phyloP scores from a whole-genome alignment of 2,113 vertebrate genomes.

The Eurystomus gularis region DNA sequence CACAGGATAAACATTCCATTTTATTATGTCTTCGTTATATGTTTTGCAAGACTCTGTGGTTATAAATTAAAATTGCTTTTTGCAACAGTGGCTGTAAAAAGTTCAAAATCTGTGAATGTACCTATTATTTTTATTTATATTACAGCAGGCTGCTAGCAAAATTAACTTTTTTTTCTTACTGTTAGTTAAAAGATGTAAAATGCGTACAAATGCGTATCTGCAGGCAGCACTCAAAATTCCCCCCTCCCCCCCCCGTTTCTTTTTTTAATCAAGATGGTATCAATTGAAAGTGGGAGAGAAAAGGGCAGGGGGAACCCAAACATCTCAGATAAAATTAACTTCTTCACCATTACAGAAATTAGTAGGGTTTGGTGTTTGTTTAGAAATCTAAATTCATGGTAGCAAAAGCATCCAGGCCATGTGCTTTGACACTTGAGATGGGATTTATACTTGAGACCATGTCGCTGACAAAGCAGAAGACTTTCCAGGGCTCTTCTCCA shows the following conservation, averaged over 20 bases:
- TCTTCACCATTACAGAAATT: not conserved
- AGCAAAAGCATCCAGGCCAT: not conserved
- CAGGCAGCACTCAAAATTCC: not conserved
- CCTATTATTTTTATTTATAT: constrained; percentile 74
- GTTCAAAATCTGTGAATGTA: constrained; percentile 52
- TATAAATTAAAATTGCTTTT: constrained; percentile 72
- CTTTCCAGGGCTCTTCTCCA: constrained; percentile 15
- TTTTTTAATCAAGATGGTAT: not conserved
- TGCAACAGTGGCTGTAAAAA: constrained; percentile 33
- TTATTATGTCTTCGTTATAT: constrained; percentile 70
- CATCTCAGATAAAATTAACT: not conserved
- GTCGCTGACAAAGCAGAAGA: not conserved
- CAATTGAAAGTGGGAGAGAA: not conserved
- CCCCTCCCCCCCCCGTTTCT: not conserved
- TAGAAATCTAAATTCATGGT: not conserved
- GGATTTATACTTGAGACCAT: not conserved
- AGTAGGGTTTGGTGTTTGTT: not conserved
- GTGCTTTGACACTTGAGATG: not conserved
- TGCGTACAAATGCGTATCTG: constrained; percentile 16
- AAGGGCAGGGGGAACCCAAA: not conserved
- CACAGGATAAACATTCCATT: constrained; percentile 67
- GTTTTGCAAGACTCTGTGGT: constrained; percentile 62
- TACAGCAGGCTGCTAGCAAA: constrained; percentile 38
- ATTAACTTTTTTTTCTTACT: constrained; percentile 20
- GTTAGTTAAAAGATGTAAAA: constrained; percentile 60